A percentile compares a stretch with the other conserved stretches of the same genome.
These are phyloP conservation scores for Perca flavescens DNA, from an alignment of 2,113 vertebrate species.

Conservation along the genomic window DNA sequence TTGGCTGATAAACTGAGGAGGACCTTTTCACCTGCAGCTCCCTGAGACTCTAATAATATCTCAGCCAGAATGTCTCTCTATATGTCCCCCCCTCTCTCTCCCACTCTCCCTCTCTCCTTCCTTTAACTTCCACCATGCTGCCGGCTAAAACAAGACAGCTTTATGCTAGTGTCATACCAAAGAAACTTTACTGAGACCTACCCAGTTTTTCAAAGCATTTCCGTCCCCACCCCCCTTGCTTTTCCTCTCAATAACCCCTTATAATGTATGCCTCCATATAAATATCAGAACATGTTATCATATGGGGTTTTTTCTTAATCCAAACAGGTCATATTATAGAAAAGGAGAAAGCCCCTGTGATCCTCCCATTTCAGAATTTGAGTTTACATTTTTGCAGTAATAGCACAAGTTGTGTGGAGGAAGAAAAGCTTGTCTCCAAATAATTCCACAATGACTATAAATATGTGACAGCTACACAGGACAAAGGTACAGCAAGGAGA, in stretches of 20 bases:
- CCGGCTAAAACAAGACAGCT: constrained; percentile 82
- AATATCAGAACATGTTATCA: not conserved
- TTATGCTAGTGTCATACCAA: constrained; percentile 81
- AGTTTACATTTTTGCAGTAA: not conserved
- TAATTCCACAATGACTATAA: not conserved
- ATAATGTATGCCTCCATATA: constrained; percentile 3
- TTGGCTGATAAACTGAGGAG: constrained; percentile 63
- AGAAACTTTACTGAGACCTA: constrained; percentile 72
- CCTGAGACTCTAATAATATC: constrained; percentile 90
- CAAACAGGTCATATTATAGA: not conserved
- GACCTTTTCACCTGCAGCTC: constrained; percentile 96
- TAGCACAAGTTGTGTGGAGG: not conserved
- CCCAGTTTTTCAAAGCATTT: constrained; percentile 58
- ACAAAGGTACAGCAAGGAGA: constrained; percentile 37
- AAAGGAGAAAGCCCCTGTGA: not conserved
- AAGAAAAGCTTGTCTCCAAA: not conserved
- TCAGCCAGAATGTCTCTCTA: constrained; percentile 67
- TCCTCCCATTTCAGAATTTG: not conserved
- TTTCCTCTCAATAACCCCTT: constrained; percentile 48
- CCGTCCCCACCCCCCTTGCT: constrained; percentile 3
- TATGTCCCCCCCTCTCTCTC: constrained; percentile 24
- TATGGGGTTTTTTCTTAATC: not conserved
- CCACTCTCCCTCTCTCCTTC: constrained; percentile 56
- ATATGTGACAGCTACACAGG: constrained; percentile 23
- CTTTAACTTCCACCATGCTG: constrained; percentile 65